Base-by-base conservation (phyloP, 2,113 vertebrate genomes). In the Cinclus mexicanus region DNA sequence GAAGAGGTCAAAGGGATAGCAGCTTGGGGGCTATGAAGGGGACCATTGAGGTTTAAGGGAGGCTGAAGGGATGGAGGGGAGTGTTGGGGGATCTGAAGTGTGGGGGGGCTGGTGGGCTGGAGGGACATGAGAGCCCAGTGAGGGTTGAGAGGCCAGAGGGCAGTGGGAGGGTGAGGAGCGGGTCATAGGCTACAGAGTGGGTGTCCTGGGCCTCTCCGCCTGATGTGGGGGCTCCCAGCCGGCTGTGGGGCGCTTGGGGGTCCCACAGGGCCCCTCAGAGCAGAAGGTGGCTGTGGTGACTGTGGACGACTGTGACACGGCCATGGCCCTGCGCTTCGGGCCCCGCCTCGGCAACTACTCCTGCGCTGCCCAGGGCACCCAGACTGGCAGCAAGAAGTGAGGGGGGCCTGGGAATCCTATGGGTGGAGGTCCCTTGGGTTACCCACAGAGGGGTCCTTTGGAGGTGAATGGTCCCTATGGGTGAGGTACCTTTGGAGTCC, bases 351-450 rank as follows among this genome's bases (percentile, higher is more conserved):
- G 98, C 84, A 99, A 99, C 97, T 99, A 99, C 96, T 98, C 98
- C 42, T 99, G 99, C 18, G 98, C 56, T 2, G 99, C 99, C 22
- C 99, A 99, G 97, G 99, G 98, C 65, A 99, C 98, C 95, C 99
- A 99, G 86, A 98, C 98, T 5, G 99, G 99, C 97, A 99, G 98
- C 94, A 99, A 99, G 90, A 99, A 99, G 99, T 99, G 95, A 98
- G 98, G 47, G 20, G 50, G 59, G 6, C 9, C 49, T 39, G 35
- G 65, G 57, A 35, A 47, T 57, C 14, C 50, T 42, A 33, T 26
- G 86, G 67, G 42, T 59, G 65, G 65, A 41, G 20, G 42, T 79
- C 49, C 16, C 41, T 57, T 63, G 53, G 26, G 46, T 25, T 68
- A 44, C 18, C 18, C 55, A 39, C 28, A 53, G 55, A 52, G 39